Evolutionary conservation across 1,140 invertebrate species (phyloP).

Genomic region (Drosophila tani): DNA sequence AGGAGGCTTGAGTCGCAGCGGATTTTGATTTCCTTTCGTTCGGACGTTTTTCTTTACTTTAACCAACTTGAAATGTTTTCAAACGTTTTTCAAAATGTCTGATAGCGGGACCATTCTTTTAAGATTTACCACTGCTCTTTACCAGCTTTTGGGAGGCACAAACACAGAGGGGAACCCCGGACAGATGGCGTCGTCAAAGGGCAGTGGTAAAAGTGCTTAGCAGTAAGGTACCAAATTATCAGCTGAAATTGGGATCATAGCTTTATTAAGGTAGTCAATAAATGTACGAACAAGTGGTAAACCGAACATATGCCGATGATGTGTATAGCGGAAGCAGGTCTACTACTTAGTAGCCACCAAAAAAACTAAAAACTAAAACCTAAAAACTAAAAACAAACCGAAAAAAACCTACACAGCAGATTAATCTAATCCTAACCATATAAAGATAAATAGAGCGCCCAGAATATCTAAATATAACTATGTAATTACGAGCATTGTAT

Average conservation of each 20-base stretch:
- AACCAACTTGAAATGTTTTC: conserved; percentile 80
- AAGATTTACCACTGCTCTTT: conserved; percentile 85
- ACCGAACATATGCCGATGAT: conserved; percentile 24
- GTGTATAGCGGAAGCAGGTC: conserved; percentile 42
- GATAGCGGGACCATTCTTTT: conserved; percentile 85
- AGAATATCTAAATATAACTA: conserved; percentile 32
- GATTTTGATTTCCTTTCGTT: conserved; percentile 63
- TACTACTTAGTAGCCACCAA: conserved; percentile 39
- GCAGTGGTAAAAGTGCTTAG: conserved; percentile 85
- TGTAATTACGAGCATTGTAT: conserved; percentile 42
- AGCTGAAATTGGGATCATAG: conserved; percentile 85
- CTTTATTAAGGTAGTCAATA: conserved; percentile 85
- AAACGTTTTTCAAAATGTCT: conserved; percentile 85
- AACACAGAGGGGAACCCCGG: neutral
- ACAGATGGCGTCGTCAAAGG: conserved; percentile 48
- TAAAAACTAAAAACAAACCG: conserved; percentile 16
- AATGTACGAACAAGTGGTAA: conserved; percentile 54
- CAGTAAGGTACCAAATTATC: conserved; percentile 85
- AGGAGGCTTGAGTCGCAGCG: conserved; percentile 48
- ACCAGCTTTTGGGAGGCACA: conserved; percentile 2
- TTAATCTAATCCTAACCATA: conserved; percentile 45
- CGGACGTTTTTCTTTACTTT: conserved; percentile 61
- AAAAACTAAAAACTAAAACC: conserved; percentile 11
- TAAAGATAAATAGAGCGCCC: conserved; percentile 32
- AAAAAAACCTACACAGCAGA: conserved; percentile 36